Percentiles rank a stretch among this genome's conserved stretches.
Evolutionary conservation across 2,797 vertebrate genomes (phyloP).

Genomic region (Halcyon chelicuti): DNA sequence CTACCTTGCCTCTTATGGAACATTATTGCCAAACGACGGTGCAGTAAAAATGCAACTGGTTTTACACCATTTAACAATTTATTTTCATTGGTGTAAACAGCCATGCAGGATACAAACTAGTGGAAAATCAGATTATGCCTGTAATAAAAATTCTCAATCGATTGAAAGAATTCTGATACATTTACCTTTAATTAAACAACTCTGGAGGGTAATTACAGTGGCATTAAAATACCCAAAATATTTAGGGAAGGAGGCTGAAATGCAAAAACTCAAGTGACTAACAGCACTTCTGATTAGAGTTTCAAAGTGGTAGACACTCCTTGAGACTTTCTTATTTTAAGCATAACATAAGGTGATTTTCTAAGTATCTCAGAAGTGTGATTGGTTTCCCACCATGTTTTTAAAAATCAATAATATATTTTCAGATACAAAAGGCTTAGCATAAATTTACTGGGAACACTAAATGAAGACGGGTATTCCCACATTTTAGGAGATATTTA

Average conservation of each 20-base stretch:
- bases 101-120: not conserved
- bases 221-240: not conserved
- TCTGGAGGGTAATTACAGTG: not conserved
- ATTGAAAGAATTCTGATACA: not conserved
- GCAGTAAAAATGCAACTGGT: not conserved
- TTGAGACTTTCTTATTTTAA: slow-evolving; percentile 1
- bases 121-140: not conserved
- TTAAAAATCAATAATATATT: slow-evolving; percentile 47
- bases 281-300: not conserved
- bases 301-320: not conserved
- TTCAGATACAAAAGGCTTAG: slow-evolving; percentile 24
- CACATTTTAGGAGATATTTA: slow-evolving; percentile 39
- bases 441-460: slow-evolving; percentile 32
- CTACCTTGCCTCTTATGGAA: not conserved
- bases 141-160: not conserved
- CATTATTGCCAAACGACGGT: not conserved
- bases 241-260: not conserved
- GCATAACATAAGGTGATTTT: slow-evolving; percentile 10
- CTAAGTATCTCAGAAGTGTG: not conserved
- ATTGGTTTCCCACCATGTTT: slow-evolving; percentile 15
- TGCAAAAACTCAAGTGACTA: not conserved
- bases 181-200: not conserved
- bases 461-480: slow-evolving; percentile 43
- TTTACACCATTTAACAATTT: not conserved
- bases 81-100: not conserved